These are phyloP conservation scores for Trichopria drosophilae DNA, from an alignment of 2,888 invertebrate genomes.

Conservation along the genomic window DNA sequence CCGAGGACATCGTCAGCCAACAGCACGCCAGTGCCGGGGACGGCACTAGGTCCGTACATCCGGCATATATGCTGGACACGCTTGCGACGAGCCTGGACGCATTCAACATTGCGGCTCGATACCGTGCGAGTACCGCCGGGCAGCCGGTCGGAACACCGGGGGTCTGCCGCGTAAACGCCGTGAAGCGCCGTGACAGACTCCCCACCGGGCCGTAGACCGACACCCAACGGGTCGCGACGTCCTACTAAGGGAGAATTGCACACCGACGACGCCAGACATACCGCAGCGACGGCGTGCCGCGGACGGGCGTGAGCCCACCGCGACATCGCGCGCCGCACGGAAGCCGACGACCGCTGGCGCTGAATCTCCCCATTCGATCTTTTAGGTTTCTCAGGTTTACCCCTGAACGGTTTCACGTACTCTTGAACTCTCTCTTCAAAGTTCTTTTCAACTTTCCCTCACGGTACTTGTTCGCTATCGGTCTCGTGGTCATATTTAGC, in stretches of 20 bases:
- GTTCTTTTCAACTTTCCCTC: constrained; percentile 72
- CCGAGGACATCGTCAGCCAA: constrained; percentile 43
- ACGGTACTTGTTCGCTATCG: constrained; percentile 67
- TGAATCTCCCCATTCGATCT: constrained; percentile 56
- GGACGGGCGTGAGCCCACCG: too few species aligned
- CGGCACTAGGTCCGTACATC: constrained; percentile 42
- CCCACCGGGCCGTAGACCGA: constrained; percentile 56
- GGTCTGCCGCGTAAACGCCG: constrained; percentile 45
- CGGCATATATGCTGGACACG: constrained; percentile 28
- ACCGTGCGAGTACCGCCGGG: constrained; percentile 49
- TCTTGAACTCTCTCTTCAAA: constrained; percentile 62
- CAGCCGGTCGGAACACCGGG: constrained; percentile 49
- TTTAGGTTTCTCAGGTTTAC: constrained; percentile 65
- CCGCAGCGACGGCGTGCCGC: constrained; percentile 32
- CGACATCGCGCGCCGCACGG: constrained; percentile 39
- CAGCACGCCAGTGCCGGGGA: constrained; percentile 38
- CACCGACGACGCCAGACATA: constrained; percentile 43
- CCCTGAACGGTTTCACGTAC: constrained; percentile 61
- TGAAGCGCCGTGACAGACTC: constrained; percentile 42
- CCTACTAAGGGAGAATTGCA: constrained; percentile 61
- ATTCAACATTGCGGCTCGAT: constrained; percentile 46
- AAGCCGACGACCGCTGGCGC: constrained; percentile 41
- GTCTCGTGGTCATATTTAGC: constrained; percentile 64
- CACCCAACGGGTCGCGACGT: constrained; percentile 63
- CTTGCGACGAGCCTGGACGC: constrained; percentile 38